Evolutionary conservation across 35 echinoderm and acorn worm species (phyloP).

Genomic region (Eucidaris tribuloides): DNA sequence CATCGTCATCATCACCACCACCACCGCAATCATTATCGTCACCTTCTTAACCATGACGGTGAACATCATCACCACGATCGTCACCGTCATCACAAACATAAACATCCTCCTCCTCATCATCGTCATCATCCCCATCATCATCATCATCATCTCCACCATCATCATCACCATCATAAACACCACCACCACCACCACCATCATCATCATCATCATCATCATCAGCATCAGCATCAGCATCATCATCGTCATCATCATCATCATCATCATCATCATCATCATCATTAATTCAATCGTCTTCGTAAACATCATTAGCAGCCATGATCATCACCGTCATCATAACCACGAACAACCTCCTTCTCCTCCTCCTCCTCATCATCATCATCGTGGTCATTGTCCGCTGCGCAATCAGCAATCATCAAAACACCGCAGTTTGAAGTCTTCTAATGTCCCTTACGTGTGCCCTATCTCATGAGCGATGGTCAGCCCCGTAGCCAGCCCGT

Average conservation of each 20-base stretch:
- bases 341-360: no score
- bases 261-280: background rate
- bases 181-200: background rate
- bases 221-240: background rate
- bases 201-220: background rate
- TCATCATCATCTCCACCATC: background rate
- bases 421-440: no score
- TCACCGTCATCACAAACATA: background rate
- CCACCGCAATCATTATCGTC: no score
- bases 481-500: background rate
- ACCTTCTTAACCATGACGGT: no score
- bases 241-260: background rate
- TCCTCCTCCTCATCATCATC: no score
- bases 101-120: background rate
- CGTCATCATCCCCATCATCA: background rate
- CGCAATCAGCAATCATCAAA: no score
- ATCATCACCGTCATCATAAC: no score
- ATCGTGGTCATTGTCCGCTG: no score
- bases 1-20: no score
- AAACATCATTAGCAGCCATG: no score
- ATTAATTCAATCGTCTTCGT: no score
- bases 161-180: background rate
- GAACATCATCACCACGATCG: no score
- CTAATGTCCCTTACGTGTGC: conserved; percentile 5
- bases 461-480: conserved; percentile 25